phyloP scores from a whole-genome alignment of 2,113 vertebrate genomes.

The Dermatemys mawii region DNA sequence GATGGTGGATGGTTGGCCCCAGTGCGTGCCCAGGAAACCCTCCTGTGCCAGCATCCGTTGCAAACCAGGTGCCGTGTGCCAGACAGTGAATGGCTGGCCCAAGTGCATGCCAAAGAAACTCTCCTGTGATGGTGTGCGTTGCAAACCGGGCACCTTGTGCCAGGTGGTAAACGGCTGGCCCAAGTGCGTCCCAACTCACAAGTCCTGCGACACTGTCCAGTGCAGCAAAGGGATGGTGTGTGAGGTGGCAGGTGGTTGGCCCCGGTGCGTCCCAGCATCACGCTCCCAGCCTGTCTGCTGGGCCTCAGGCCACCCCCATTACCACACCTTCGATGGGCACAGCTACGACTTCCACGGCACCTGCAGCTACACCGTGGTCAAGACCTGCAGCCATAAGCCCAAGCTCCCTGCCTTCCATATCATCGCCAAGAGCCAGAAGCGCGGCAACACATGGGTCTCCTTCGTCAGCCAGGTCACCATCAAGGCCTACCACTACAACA shows the following conservation, averaged over 20 bases:
- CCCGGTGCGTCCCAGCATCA: neutral
- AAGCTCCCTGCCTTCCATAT: slow-evolving; percentile 36
- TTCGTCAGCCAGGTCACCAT: slow-evolving; percentile 9
- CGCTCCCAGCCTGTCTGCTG: neutral
- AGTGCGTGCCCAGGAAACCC: neutral
- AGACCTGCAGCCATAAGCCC: neutral
- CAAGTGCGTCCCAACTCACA: neutral
- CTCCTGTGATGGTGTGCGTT: neutral
- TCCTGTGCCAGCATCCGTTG: neutral
- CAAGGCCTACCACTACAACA: slow-evolving; percentile 26
- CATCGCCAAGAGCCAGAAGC: slow-evolving; percentile 29
- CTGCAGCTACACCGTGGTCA: slow-evolving; percentile 24
- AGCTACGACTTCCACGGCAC: slow-evolving; percentile 37
- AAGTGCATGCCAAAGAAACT: neutral
- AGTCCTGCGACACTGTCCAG: neutral
- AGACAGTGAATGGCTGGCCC: neutral
- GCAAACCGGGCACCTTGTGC: neutral
- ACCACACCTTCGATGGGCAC: slow-evolving; percentile 41
- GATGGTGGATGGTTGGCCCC: neutral
- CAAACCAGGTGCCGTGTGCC: neutral
- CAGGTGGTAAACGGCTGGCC: neutral
- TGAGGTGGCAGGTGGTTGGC: neutral
- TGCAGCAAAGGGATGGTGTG: neutral
- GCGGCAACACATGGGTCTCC: neutral
- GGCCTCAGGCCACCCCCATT: slow-evolving; percentile 34